phyloP scores from a whole-genome alignment of 2,113 vertebrate genomes.

The Trochalopteron elliotii region DNA sequence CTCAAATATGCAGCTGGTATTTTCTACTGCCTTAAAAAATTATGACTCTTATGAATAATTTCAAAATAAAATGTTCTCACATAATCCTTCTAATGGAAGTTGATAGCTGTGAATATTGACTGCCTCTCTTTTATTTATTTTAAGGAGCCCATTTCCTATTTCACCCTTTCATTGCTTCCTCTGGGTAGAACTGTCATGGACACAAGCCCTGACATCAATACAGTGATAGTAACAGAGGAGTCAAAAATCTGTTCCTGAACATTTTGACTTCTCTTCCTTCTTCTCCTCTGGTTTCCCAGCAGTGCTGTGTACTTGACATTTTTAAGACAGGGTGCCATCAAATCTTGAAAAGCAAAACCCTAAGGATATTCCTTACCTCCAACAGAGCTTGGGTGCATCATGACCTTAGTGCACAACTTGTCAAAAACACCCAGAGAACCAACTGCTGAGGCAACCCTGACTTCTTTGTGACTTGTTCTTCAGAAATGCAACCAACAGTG shows the following conservation, averaged over 20 bases:
- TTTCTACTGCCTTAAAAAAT: neutral
- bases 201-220: neutral
- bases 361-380: neutral
- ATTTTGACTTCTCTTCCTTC: neutral
- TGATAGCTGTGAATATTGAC: neutral
- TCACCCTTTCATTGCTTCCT: neutral
- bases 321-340: neutral
- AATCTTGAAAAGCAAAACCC: neutral
- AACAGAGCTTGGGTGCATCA: neutral
- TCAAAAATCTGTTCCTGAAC: neutral
- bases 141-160: neutral
- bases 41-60: neutral
- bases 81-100: neutral
- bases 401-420: neutral
- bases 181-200: neutral
- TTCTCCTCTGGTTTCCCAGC: neutral
- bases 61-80: neutral
- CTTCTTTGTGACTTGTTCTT: neutral
- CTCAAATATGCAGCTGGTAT: neutral
- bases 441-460: neutral
- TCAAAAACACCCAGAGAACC: neutral
- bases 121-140: neutral
- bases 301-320: neutral
- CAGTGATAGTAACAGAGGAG: neutral
- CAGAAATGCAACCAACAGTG: neutral